Evolutionary conservation across 2,888 invertebrate species (phyloP).

Genomic region (Hoplodrina blanda): DNA sequence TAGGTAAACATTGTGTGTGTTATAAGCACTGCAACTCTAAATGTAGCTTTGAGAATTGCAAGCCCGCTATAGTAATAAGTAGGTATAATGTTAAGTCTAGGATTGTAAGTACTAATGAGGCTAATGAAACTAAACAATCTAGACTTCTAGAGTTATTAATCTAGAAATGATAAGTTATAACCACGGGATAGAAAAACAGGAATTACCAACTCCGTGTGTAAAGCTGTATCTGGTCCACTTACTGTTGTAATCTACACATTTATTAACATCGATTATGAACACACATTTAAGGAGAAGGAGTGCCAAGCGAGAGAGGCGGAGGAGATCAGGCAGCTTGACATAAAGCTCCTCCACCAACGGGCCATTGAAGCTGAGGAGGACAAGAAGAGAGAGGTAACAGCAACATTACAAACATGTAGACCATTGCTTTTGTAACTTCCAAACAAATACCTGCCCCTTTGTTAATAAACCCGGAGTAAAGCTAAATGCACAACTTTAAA

Average conservation of each 20-base stretch:
- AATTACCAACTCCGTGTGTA: conserved; percentile 10
- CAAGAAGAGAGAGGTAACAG: conserved; percentile 88
- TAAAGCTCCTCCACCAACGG: conserved; percentile 91
- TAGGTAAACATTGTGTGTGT: neutral
- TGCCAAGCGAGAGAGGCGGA: conserved; percentile 90
- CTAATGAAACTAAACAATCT: no score
- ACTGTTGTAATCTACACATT: conserved; percentile 16
- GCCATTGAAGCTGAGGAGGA: conserved; percentile 91
- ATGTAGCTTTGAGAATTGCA: neutral
- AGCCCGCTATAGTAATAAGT: neutral
- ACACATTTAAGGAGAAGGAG: conserved; percentile 86
- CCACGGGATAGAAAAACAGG: neutral
- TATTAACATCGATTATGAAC: conserved; percentile 2
- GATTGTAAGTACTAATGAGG: no score
- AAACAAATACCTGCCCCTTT: no score
- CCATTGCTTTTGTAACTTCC: no score
- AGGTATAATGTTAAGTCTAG: no score
- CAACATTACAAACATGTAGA: neutral
- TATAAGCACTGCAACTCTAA: neutral
- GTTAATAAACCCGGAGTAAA: no score
- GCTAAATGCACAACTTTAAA: no score
- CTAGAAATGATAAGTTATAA: neutral
- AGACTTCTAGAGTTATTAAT: neutral
- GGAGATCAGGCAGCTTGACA: conserved; percentile 91
- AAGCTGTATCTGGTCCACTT: conserved; percentile 17